Evolutionary conservation across 2,888 invertebrate genomes (phyloP), one percentile per base, ranked within the genome.

Genomic region (Nysson spinosus): DNA sequence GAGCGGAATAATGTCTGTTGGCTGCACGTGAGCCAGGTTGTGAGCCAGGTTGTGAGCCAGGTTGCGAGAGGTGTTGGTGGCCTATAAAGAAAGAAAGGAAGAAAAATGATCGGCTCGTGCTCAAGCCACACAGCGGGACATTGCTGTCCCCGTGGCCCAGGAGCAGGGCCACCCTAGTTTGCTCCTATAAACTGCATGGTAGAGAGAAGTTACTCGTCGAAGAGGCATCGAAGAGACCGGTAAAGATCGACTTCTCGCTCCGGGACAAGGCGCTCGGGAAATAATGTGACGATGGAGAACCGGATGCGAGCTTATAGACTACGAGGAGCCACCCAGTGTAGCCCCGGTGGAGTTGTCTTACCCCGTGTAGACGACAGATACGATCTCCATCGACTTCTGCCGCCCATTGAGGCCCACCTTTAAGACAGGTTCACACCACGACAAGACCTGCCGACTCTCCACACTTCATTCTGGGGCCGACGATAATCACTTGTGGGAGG

Each of bases 201-300:
- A 37, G 24, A 61, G 42, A 35, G 60, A 64, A 69, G 60, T 54
- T 56, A 35, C 39, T 17, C 54, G 39, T 26, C 52, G 55, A 24
- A 28, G 39, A 42, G 24, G 40, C 44, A 49, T 39, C 60, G 34
- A 28, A 34, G 42, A 51, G 34, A 64, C 51, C 60, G 46, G 61
- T 51, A 58, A 71, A 72, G 75, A 78, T 72, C 63, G 47, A 46
- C 69, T 55, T 35, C 52, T 52, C 28, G 40, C 28, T 35, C 37
- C 55, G 47, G 74, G 75, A 80, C 79, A 82, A 77, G 77, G 67
- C 72, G 66, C 69, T 50, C 65, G 78, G 77, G 79, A 83, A 84
- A 82, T 83, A 84, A 84, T 81, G 80, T 73, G 79, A 64, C 79
- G 77, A 82, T 77, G 78, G 78, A 74, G 82, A 85, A 81, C 85